phyloP scores from a whole-genome alignment of 2,888 invertebrate genomes.

The Mechanitis mazaeus region DNA sequence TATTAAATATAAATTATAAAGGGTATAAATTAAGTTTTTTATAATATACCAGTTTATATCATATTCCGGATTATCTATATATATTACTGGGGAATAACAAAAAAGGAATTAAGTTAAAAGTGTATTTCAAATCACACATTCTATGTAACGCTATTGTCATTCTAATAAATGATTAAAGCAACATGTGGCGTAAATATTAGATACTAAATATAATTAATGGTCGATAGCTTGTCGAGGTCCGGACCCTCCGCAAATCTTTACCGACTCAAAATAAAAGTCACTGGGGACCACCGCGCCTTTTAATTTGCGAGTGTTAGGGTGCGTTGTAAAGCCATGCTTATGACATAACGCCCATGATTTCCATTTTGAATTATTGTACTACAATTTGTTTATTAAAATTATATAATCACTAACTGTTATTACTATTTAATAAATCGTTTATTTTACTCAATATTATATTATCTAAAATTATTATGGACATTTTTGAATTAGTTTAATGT shows the following conservation, averaged over 20 bases:
- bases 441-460: too few species aligned
- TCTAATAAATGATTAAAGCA: slow-evolving; percentile 38
- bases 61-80: neutral
- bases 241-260: slow-evolving; percentile 67
- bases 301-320: slow-evolving; percentile 74
- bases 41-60: too few species aligned
- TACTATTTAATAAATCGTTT: too few species aligned
- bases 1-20: too few species aligned
- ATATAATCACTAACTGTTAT: neutral
- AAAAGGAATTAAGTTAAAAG: neutral
- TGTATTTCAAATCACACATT: slow-evolving; percentile 5
- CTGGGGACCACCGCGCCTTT: slow-evolving; percentile 65
- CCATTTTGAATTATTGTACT: slow-evolving; percentile 1
- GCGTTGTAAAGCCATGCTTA: slow-evolving; percentile 39
- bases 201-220: slow-evolving; percentile 72
- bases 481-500: too few species aligned
- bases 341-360: slow-evolving; percentile 32
- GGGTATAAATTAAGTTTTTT: too few species aligned
- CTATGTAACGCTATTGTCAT: slow-evolving; percentile 35
- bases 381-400: slow-evolving; percentile 1
- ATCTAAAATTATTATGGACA: too few species aligned
- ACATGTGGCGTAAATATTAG: slow-evolving; percentile 73
- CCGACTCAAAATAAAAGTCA: slow-evolving; percentile 60
- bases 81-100: neutral
- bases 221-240: slow-evolving; percentile 61